Conservation (phyloP, 2,797 vertebrate genomes). For the Xenentodon cancila region DNA sequence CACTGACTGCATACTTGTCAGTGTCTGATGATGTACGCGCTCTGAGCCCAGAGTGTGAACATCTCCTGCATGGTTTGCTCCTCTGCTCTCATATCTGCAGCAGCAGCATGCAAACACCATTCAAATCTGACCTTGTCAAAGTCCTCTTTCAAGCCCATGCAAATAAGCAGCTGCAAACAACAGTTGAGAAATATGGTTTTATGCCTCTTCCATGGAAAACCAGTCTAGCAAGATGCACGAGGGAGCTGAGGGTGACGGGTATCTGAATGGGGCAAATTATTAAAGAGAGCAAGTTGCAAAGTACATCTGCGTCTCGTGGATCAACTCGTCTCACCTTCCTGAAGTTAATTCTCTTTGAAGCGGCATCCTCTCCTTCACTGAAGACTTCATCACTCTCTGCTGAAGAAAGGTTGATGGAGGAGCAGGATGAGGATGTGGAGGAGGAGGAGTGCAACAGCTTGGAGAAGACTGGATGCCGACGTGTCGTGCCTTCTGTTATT, state of each 20-base stretch:
- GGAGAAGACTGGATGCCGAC: conserved; percentile 69
- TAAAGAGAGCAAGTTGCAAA: not conserved
- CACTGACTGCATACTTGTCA: not conserved
- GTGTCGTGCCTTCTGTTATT: conserved; percentile 1
- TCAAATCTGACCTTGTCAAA: conserved; percentile 78
- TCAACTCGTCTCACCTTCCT: conserved; percentile 75
- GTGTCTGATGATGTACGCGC: conserved; percentile 9
- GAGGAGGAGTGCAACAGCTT: conserved; percentile 65
- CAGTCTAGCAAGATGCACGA: not conserved
- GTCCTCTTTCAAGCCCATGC: conserved; percentile 80
- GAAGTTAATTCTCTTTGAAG: conserved; percentile 68
- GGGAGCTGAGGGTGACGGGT: not conserved
- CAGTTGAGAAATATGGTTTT: conserved; percentile 54
- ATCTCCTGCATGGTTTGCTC: conserved; percentile 3
- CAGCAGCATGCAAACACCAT: conserved; percentile 80
- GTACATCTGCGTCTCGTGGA: not conserved
- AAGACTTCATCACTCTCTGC: conserved; percentile 85
- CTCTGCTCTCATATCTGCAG: conserved; percentile 47
- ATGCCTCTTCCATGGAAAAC: conserved; percentile 25
- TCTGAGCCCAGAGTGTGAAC: conserved; percentile 3
- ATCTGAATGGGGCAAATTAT: not conserved
- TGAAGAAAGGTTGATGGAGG: conserved; percentile 81
- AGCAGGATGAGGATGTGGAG: conserved; percentile 76
- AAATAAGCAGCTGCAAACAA: conserved; percentile 72
- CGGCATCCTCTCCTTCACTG: conserved; percentile 80